Evolutionary conservation across 1,140 invertebrate species (phyloP).

Genomic region (Lepidurus couesii): DNA sequence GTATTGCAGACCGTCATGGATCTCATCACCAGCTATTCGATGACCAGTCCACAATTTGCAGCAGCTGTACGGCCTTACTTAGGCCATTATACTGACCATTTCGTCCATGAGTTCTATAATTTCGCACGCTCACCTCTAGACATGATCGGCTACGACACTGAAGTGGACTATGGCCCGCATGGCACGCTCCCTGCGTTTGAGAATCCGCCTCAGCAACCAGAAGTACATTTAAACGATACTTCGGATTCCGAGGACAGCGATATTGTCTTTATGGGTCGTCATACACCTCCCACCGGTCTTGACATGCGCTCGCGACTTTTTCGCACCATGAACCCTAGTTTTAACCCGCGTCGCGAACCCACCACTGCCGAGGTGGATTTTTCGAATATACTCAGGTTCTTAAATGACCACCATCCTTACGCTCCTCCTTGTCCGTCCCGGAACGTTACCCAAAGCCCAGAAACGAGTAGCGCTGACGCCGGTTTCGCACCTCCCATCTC

Average conservation of each 20-base stretch:
- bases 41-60: slow-evolving; percentile 47
- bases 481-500: slow-evolving; percentile 25
- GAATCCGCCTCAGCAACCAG: not conserved
- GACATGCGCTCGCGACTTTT: slow-evolving; percentile 50
- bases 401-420: slow-evolving; percentile 37
- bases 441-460: slow-evolving; percentile 39
- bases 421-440: slow-evolving; percentile 38
- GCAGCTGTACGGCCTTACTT: slow-evolving; percentile 46
- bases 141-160: slow-evolving; percentile 58
- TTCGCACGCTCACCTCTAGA: slow-evolving; percentile 81
- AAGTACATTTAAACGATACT: not conserved
- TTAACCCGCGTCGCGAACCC: not conserved
- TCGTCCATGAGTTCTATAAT: slow-evolving; percentile 75
- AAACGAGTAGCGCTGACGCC: no score
- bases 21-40: slow-evolving; percentile 45
- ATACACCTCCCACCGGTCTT: slow-evolving; percentile 40
- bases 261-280: not conserved
- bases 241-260: slow-evolving; percentile 26
- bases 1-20: slow-evolving; percentile 46
- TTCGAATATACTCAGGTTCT: not conserved
- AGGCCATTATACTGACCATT: slow-evolving; percentile 42
- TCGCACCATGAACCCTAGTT: not conserved
- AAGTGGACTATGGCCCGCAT: slow-evolving; percentile 43
- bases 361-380: slow-evolving; percentile 43
- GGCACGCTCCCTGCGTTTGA: not conserved